A percentile compares a stretch with the other conserved stretches of the same genome.
Evolutionary conservation across 2,888 invertebrate species (phyloP).

Genomic region (Noctua janthe): DNA sequence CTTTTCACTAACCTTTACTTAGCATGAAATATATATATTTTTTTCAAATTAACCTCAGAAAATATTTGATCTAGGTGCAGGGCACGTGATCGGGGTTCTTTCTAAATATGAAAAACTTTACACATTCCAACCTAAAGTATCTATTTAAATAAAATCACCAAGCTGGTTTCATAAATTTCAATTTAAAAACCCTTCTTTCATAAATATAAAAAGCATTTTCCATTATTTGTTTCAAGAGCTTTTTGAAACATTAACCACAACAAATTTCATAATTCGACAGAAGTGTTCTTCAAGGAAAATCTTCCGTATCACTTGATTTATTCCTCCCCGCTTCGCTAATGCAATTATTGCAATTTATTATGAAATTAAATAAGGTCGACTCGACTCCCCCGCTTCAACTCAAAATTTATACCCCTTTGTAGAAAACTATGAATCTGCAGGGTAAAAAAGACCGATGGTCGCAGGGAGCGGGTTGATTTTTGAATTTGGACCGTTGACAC

Average conservation of each 20-base stretch:
- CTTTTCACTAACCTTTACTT: slow-evolving; percentile 38
- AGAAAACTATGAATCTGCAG: slow-evolving; percentile 78
- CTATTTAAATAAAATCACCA: slow-evolving; percentile 24
- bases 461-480: slow-evolving; percentile 78
- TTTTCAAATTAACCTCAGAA: background rate
- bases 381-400: slow-evolving; percentile 76
- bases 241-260: slow-evolving; percentile 63
- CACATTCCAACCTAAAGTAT: slow-evolving; percentile 19
- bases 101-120: slow-evolving; percentile 6
- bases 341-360: slow-evolving; percentile 90
- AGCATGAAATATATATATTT: slow-evolving; percentile 23
- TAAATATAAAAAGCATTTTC: slow-evolving; percentile 22
- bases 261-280: slow-evolving; percentile 71
- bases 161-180: slow-evolving; percentile 7
- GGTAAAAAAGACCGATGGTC: slow-evolving; percentile 74
- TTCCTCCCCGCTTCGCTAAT: slow-evolving; percentile 82
- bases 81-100: slow-evolving; percentile 10
- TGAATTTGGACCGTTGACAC: slow-evolving; percentile 74
- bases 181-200: slow-evolving; percentile 15
- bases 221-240: slow-evolving; percentile 62
- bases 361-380: slow-evolving; percentile 89
- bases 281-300: slow-evolving; percentile 73
- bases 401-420: slow-evolving; percentile 86
- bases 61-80: background rate
- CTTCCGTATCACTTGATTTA: slow-evolving; percentile 82